Evolutionary conservation across 2,113 vertebrate species (phyloP).

Genomic region (Festucalex cinctus): DNA sequence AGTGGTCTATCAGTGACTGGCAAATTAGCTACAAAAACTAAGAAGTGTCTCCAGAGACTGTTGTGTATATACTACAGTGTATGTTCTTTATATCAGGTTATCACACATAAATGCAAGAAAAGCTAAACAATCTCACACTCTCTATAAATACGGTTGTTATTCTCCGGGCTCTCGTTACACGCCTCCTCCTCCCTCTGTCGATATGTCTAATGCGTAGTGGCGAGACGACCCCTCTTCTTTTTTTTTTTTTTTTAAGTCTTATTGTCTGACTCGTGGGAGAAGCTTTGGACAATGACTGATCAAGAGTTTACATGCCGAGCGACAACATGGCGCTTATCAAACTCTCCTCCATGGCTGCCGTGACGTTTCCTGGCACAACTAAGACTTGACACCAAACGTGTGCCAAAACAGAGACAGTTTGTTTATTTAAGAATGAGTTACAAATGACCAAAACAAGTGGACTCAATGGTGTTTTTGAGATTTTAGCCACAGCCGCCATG

Average conservation of each 20-base stretch:
- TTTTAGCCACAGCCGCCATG: constrained; percentile 56
- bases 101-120: constrained; percentile 42
- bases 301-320: constrained; percentile 36
- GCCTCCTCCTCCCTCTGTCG: constrained; percentile 53
- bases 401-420: neutral
- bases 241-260: constrained; percentile 56
- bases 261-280: constrained; percentile 32
- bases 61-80: neutral
- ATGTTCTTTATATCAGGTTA: constrained; percentile 49
- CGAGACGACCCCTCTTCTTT: constrained; percentile 56
- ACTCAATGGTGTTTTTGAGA: constrained; percentile 51
- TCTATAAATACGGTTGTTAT: constrained; percentile 57
- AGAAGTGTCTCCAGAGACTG: neutral
- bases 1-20: neutral
- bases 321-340: constrained; percentile 28
- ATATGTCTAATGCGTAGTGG: constrained; percentile 50
- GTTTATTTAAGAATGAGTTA: constrained; percentile 45
- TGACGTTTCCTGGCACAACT: constrained; percentile 4
- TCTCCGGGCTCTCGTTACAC: constrained; percentile 67
- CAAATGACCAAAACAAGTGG: constrained; percentile 48
- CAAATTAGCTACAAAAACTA: neutral
- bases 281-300: constrained; percentile 49
- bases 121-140: constrained; percentile 57
- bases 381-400: no score
- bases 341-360: constrained; percentile 14